Conservation (phyloP, 2,797 vertebrate genomes). For the Crax fasciolata region DNA sequence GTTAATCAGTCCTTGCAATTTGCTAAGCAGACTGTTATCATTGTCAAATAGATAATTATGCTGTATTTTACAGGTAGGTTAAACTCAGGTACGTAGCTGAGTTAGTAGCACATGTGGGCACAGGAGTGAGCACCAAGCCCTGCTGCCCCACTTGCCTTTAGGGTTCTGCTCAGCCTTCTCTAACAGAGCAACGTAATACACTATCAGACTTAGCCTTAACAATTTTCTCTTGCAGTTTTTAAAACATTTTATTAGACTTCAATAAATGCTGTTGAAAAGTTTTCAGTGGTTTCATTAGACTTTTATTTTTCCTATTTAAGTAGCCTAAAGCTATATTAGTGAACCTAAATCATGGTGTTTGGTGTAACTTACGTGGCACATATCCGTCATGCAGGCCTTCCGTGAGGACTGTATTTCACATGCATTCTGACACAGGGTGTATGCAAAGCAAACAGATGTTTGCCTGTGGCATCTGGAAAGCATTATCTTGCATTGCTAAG, state of each 20-base stretch:
- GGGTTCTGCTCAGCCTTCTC: neutral
- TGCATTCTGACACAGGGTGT: neutral
- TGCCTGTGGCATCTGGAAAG: neutral
- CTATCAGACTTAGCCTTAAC: neutral
- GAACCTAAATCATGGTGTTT: neutral
- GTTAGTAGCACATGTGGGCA: neutral
- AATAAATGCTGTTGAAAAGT: neutral
- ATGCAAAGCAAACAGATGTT: neutral
- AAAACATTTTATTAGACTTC: neutral
- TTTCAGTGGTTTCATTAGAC: neutral
- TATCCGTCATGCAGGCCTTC: neutral
- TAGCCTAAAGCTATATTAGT: neutral
- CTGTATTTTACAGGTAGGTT: neutral
- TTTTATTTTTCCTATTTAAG: neutral
- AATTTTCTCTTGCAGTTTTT: neutral
- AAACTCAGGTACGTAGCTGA: neutral
- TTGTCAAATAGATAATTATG: neutral
- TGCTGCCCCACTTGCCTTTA: neutral
- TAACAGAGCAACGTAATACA: neutral
- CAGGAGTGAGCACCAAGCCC: neutral
- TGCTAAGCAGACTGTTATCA: neutral
- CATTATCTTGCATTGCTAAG: neutral
- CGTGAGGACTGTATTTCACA: neutral
- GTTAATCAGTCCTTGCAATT: neutral
- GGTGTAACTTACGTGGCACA: fast-evolving